These are phyloP conservation scores for Clarias gariepinus DNA, from an alignment of 2,113 vertebrate genomes.

Conservation along the genomic window DNA sequence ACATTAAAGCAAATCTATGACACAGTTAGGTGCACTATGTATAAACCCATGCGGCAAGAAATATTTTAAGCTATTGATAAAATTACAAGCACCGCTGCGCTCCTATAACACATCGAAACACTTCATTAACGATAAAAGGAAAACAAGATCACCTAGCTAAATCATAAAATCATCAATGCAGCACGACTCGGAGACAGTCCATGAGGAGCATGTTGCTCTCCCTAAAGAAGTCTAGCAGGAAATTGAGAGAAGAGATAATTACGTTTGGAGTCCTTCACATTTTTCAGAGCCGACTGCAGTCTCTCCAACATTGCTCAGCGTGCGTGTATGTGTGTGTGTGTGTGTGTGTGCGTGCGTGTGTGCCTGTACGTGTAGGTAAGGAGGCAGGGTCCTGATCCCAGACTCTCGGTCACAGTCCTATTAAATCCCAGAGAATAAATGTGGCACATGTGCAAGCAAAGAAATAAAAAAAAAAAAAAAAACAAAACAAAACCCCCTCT, in stretches of 20 bases:
- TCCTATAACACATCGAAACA: not conserved
- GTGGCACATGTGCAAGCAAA: conserved; percentile 11
- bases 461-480: not conserved
- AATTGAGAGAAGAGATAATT: conserved; percentile 40
- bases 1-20: not conserved
- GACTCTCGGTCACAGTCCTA: conserved; percentile 34
- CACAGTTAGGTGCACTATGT: not conserved
- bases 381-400: conserved; percentile 41
- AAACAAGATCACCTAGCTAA: conserved; percentile 1
- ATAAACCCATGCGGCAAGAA: conserved; percentile 26
- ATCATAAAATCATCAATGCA: not conserved
- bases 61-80: not conserved
- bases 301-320: conserved; percentile 56
- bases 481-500: not conserved
- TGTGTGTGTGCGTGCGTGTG: conserved; percentile 38
- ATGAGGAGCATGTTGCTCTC: conserved; percentile 17
- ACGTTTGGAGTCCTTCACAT: conserved; percentile 62
- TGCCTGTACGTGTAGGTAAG: conserved; percentile 20
- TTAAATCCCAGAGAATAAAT: conserved; percentile 40
- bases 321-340: conserved; percentile 37
- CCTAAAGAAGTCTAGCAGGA: not conserved
- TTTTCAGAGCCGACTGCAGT: conserved; percentile 61
- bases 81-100: not conserved
- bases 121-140: not conserved
- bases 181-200: not conserved